phyloP scores from a whole-genome alignment of 2,888 invertebrate species.

The Galerucella nymphaeae region DNA sequence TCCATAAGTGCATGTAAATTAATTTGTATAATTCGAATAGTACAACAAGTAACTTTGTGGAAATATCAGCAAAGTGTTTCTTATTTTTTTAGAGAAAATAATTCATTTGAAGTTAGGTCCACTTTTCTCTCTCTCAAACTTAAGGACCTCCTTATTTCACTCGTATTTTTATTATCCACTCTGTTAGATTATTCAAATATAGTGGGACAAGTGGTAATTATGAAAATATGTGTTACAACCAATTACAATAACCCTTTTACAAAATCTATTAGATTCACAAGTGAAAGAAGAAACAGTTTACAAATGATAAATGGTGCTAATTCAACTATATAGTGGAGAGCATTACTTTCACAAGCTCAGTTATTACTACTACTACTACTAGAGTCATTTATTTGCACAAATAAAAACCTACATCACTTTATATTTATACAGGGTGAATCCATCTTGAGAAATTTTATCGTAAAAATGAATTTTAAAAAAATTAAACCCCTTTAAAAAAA shows the following conservation, averaged over 20 bases:
- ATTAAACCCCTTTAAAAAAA: no score
- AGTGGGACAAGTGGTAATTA: background rate
- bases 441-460: no score
- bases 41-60: no score
- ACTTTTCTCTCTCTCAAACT: no score
- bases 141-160: no score
- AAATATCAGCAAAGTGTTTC: no score
- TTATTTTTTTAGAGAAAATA: no score
- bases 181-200: no score
- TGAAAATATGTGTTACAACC: background rate
- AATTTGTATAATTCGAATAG: no score
- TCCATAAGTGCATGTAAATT: background rate
- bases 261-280: background rate
- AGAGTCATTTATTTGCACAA: background rate
- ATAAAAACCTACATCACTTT: background rate
- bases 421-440: background rate
- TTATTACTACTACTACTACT: background rate
- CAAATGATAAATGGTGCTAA: conserved; percentile 2
- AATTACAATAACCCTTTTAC: conserved; percentile 1
- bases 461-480: no score
- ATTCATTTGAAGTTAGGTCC: no score
- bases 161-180: no score
- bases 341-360: background rate
- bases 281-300: background rate
- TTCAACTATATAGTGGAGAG: background rate